Conservation (phyloP, 1,140 invertebrate species). For the Brachionus rubens region DNA sequence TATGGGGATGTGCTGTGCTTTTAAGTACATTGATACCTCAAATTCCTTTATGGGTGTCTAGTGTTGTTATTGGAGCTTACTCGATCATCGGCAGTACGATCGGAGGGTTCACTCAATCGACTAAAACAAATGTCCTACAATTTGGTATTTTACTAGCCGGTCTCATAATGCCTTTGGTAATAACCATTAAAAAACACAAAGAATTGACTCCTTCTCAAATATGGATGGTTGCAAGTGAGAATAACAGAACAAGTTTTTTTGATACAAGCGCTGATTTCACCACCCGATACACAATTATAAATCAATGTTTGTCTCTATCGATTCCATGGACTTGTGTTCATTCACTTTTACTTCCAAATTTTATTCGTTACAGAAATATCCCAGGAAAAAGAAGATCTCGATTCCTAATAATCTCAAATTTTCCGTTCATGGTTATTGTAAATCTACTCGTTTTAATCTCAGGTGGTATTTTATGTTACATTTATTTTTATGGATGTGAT, state of each 20-base stretch:
- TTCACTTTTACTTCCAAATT: constrained; percentile 22
- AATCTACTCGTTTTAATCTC: constrained; percentile 28
- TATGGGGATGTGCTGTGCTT: constrained; percentile 21
- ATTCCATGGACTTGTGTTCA: constrained; percentile 37
- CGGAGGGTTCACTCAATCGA: constrained; percentile 20
- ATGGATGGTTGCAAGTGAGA: not conserved
- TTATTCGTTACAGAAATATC: constrained; percentile 35
- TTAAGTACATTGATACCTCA: constrained; percentile 17
- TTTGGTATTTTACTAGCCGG: not conserved
- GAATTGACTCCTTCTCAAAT: not conserved
- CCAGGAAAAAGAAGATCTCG: not conserved
- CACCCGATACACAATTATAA: constrained; percentile 18
- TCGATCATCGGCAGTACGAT: constrained; percentile 15
- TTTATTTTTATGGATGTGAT: constrained; percentile 32
- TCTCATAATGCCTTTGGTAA: not conserved
- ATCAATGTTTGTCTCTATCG: constrained; percentile 10
- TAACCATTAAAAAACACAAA: not conserved
- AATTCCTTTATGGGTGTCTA: constrained; percentile 11
- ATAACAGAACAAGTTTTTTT: not conserved
- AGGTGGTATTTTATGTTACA: constrained; percentile 17
- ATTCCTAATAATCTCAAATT: constrained; percentile 9
- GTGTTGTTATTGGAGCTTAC: not conserved
- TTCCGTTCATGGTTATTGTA: constrained; percentile 24
- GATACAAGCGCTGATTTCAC: constrained; percentile 24
- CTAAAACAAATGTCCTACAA: constrained; percentile 28